These are phyloP conservation scores for Gastrophryne carolinensis DNA, from an alignment of 2,797 vertebrate species.

Conservation along the genomic window DNA sequence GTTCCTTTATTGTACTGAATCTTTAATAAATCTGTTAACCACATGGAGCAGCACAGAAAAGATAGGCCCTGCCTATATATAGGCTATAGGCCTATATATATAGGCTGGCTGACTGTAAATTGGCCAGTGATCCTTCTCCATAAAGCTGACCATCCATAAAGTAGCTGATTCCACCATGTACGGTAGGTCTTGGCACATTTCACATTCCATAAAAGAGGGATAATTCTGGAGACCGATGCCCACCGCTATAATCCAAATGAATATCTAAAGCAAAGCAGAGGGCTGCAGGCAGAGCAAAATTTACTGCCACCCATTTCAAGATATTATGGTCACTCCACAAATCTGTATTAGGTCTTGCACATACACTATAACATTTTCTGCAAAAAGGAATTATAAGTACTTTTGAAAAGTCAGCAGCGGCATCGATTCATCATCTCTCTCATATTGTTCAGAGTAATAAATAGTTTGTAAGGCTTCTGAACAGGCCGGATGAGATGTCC, in stretches of 20 bases:
- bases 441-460: conserved; percentile 46
- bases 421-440: conserved; percentile 44
- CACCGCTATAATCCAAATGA: not conserved
- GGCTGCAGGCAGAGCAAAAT: conserved; percentile 1
- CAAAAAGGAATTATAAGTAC: conserved; percentile 40
- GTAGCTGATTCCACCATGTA: no score
- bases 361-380: conserved; percentile 38
- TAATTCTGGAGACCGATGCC: not conserved
- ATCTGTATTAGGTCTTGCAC: conserved; percentile 40
- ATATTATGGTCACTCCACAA: conserved; percentile 44
- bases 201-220: not conserved
- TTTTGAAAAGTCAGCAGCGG: conserved; percentile 43
- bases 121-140: no score
- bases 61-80: no score
- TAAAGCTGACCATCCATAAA: no score
- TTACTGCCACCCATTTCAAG: conserved; percentile 16
- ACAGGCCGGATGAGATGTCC: conserved; percentile 39
- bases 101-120: no score
- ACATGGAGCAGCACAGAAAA: no score
- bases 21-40: no score
- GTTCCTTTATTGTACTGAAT: no score
- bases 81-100: no score
- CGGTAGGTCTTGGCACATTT: not conserved
- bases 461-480: conserved; percentile 47
- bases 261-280: conserved; percentile 8